These are phyloP conservation scores for Pyrochroa serraticornis DNA, from an alignment of 2,888 invertebrate species.

Conservation along the genomic window DNA sequence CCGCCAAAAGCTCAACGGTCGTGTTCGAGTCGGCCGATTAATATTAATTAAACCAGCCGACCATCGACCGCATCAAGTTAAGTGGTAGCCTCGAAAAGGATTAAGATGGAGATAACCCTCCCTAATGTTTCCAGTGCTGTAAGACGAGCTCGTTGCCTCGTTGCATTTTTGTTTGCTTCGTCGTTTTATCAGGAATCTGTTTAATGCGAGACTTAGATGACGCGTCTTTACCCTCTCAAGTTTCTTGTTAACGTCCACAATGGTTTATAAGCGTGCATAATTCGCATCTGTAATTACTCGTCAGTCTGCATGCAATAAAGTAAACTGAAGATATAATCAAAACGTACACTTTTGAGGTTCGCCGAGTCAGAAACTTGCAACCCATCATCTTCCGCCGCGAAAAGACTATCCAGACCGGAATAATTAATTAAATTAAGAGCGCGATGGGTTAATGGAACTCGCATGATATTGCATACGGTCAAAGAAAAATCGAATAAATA, in stretches of 20 bases:
- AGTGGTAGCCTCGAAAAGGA: no score
- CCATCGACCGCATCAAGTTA: no score
- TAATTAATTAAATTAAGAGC: constrained; percentile 14
- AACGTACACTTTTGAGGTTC: constrained; percentile 19
- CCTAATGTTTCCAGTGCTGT: no score
- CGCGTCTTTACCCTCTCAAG: constrained; percentile 20
- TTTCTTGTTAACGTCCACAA: constrained; percentile 23
- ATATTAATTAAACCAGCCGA: no score
- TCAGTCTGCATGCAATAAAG: constrained; percentile 24
- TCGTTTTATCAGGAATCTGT: constrained; percentile 15
- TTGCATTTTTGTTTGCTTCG: no score
- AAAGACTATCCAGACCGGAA: background rate
- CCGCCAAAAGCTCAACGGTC: no score
- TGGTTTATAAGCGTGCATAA: constrained; percentile 25
- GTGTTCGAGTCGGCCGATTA: no score
- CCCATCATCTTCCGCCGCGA: constrained; percentile 17
- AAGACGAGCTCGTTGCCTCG: no score
- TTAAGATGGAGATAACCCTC: no score
- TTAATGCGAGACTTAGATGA: background rate
- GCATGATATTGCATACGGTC: background rate
- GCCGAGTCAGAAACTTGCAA: constrained; percentile 22
- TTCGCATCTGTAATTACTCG: constrained; percentile 26
- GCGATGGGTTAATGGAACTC: background rate
- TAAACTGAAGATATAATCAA: constrained; percentile 25
- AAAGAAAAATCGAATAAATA: background rate